A percentile compares a stretch with the other conserved stretches of the same genome.
Evolutionary conservation across 1,140 invertebrate species (phyloP).

Genomic region (Scaptomyza montana): DNA sequence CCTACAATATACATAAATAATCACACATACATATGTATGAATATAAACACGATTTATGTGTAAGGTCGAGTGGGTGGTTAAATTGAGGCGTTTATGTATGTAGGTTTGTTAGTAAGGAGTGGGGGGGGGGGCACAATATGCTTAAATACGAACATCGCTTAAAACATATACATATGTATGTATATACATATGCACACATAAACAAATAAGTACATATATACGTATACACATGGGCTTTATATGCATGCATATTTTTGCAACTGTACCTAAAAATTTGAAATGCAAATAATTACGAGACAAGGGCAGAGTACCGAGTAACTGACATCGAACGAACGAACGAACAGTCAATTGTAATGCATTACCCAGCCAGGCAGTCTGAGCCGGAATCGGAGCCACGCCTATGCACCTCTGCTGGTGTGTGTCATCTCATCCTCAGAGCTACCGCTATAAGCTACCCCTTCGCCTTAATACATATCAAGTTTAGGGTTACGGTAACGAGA

Average conservation of each 20-base stretch:
- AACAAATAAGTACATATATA: too few species aligned
- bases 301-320: not conserved
- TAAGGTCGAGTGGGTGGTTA: slow-evolving; percentile 31
- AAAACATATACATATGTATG: too few species aligned
- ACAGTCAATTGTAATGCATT: slow-evolving; percentile 18
- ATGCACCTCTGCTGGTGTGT: slow-evolving; percentile 30
- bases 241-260: slow-evolving; percentile 4
- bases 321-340: not conserved
- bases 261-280: slow-evolving; percentile 18
- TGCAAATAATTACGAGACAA: slow-evolving; percentile 14
- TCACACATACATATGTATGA: slow-evolving; percentile 1
- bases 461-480: slow-evolving; percentile 31
- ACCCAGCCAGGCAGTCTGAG: slow-evolving; percentile 36
- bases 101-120: too few species aligned
- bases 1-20: not conserved
- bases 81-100: not conserved
- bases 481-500: slow-evolving; percentile 61
- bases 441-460: slow-evolving; percentile 19
- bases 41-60: slow-evolving; percentile 43
- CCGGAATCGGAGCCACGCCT: slow-evolving; percentile 63
- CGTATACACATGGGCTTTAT: not conserved
- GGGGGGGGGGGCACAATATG: too few species aligned
- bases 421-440: slow-evolving; percentile 38
- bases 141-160: too few species aligned
- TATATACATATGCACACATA: too few species aligned